Conservation (phyloP, 2,888 invertebrate species). For the Drosophila fungiperda region DNA sequence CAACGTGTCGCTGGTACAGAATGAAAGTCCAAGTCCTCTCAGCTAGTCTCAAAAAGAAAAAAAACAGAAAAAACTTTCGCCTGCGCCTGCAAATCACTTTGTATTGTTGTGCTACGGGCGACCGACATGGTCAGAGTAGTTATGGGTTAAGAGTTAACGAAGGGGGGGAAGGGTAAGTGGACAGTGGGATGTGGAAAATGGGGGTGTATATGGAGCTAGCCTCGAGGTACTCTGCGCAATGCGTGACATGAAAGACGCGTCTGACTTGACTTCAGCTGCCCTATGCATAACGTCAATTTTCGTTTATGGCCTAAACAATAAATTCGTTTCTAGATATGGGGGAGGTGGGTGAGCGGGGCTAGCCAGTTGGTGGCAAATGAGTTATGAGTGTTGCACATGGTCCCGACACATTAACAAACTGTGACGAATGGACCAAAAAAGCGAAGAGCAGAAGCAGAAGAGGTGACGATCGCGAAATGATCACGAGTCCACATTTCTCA, state of each 20-base stretch:
- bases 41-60: constrained; percentile 21
- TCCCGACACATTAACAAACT: constrained; percentile 76
- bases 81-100: constrained; percentile 64
- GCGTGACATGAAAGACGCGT: constrained; percentile 57
- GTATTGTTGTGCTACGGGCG: constrained; percentile 65
- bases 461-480: constrained; percentile 66
- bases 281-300: constrained; percentile 1
- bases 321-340: constrained; percentile 63
- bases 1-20: constrained; percentile 57
- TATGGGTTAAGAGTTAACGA: constrained; percentile 20
- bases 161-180: constrained; percentile 15
- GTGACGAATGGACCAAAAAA: constrained; percentile 65
- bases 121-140: constrained; percentile 23
- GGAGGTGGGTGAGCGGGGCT: constrained; percentile 45
- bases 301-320: constrained; percentile 75
- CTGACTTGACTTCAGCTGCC: constrained; percentile 35
- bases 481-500: constrained; percentile 48
- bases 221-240: constrained; percentile 57
- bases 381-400: constrained; percentile 76
- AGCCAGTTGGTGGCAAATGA: constrained; percentile 72
- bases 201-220: constrained; percentile 17
- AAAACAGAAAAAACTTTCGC: constrained; percentile 66
- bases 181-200: background rate
- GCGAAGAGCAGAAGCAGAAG: constrained; percentile 16
- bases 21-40: constrained; percentile 60